These are phyloP conservation scores for Eilema caniola DNA, from an alignment of 2,888 invertebrate genomes.

Conservation along the genomic window DNA sequence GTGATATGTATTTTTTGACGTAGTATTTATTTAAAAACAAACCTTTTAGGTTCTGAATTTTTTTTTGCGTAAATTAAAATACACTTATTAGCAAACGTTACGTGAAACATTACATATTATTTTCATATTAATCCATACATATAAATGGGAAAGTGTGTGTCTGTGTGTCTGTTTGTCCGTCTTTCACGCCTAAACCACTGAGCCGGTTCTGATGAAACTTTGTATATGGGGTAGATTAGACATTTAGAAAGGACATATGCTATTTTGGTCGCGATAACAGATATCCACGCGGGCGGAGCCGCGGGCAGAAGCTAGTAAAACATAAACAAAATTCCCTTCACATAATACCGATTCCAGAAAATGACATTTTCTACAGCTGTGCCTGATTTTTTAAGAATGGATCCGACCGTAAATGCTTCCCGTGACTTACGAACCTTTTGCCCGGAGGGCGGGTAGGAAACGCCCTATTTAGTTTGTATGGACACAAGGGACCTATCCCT, in stretches of 20 bases:
- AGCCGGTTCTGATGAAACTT: too few relatives aligned
- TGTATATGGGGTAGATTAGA: too few relatives aligned
- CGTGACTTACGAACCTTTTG: constrained; percentile 36
- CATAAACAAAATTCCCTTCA: background rate
- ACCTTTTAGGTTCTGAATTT: background rate
- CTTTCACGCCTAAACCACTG: too few relatives aligned
- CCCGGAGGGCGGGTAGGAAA: constrained; percentile 25
- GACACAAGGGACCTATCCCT: constrained; percentile 48
- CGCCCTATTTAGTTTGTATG: constrained; percentile 45
- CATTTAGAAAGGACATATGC: too few relatives aligned
- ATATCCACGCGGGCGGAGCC: too few relatives aligned
- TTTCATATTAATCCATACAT: too few relatives aligned
- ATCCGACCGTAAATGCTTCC: constrained; percentile 34
- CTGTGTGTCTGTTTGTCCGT: too few relatives aligned
- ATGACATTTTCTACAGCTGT: constrained; percentile 43
- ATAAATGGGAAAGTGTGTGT: too few relatives aligned
- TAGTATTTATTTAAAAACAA: background rate
- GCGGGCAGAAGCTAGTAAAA: too few relatives aligned
- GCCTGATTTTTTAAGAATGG: constrained; percentile 34
- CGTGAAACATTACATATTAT: too few relatives aligned
- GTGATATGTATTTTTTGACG: background rate
- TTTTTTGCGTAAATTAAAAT: background rate
- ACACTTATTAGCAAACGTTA: background rate
- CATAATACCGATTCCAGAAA: constrained; percentile 22
- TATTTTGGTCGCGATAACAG: too few relatives aligned